Base-by-base conservation (phyloP, 2,797 vertebrate genomes). In the Hipposideros larvatus region DNA sequence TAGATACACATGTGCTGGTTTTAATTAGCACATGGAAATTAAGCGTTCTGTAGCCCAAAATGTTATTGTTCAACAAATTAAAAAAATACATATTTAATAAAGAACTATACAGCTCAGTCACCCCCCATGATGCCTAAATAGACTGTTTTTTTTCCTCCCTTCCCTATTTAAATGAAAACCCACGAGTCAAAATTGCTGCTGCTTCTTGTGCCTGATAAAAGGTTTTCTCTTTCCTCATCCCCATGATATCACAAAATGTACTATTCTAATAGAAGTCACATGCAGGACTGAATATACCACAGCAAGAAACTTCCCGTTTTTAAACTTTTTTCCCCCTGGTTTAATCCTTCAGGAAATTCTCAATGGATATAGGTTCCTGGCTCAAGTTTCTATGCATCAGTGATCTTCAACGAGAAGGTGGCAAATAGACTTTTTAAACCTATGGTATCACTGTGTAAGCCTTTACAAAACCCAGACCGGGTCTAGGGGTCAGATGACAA, bases 1-100 rank as follows among this genome's bases (percentile, higher is more conserved):
- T 85, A 78, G 94, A 96, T 84, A 91, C 41, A 80, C 80, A 87
- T 71, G 91, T 90, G 91, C 97, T 96, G 96, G 78, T 93, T 97
- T 97, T 97, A 97, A 96, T 97, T 96, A 96, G 85, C 4, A 7
- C 57, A 10, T 61, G 66, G 65, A 94, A 94, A 95, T 46, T 2
- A 77, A 85, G 74, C 63, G 48, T 90, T 96, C 84, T 37, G 65
- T 66, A 94, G 91, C 57, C 55, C 28, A 7, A 96, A 95, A 92
- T 90, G 91, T 92, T 92, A 97, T 91, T 96, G 88, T 93, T 97
- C 75, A 93, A 92, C 87, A 93, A 96, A 70, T 96, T 4, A 59
- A 92, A 92, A 90, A 80, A 91, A 74, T 53, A 10, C 14, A 73
- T 73, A 96, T 84, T 95, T 93, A 89, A 92, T 94, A 87, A 95